Base-by-base conservation (phyloP, 2,797 vertebrate genomes). In the Esox masquinongy region DNA sequence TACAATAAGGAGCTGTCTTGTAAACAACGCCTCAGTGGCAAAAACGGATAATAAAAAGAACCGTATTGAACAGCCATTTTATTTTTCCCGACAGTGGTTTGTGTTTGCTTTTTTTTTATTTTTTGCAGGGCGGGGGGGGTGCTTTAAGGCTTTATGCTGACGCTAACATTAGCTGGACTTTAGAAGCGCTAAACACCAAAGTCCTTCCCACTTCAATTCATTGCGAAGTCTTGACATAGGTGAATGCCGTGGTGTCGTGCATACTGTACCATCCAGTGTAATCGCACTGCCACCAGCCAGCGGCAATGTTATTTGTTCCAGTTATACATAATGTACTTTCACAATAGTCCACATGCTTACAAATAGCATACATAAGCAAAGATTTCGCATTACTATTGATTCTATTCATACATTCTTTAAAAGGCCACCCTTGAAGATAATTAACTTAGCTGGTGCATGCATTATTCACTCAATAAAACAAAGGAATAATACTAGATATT, bases 1-100 rank as follows among this genome's bases (percentile, higher is more conserved):
- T 75, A 89, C 89, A 92, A 93, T 90, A 88, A 91, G 87, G 80
- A 87, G 85, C 89, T 84, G 91, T 88, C 89, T 90, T 91, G 91
- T 92, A 90, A 92, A 93, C 92, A 68, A 92, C 76, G 74, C 79
- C 81, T 73, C 15, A 82, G 93, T 93, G 85, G 85, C 83, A 89
- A 85, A 84, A 85, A 82, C 74, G 84, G 88, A 92, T 90, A 90
- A 90, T 85, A 80, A 87, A 85, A 86, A 79, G 82, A 89, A 87
- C 74, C 77, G 82, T 85, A 89, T 90, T 88, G 88, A 91, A 89
- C 88, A 84, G 84, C 85, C 79, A 83, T 81, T 88, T 88, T 86
- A 86, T 90, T 89, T 86, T 78, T 72, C 84, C 75, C 85, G 90
- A 90, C 87, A 88, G 88, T 77, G 75, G 86, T 88, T 61, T 68